Base-by-base conservation (phyloP, 2,113 vertebrate species). In the Mesoclemmys tuberculata region DNA sequence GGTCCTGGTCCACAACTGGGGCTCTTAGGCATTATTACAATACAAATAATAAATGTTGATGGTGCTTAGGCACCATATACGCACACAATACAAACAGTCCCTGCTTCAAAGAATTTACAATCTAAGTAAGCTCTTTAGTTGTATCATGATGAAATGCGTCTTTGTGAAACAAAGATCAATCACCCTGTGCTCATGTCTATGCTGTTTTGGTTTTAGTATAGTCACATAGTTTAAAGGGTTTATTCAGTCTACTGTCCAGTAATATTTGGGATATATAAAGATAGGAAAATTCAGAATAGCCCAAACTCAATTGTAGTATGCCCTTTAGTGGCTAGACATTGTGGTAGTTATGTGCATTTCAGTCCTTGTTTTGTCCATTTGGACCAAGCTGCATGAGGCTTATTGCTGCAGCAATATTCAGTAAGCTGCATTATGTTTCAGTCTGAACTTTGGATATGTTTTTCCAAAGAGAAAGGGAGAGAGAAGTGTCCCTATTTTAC, bases 211-310 rank as follows among this genome's bases (percentile, higher is more conserved):
- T 91, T 84, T 91, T 84, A 10, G 19, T 88, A 14, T 88, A 77
- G 55, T 58, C 6, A 71, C 46, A 35, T 68, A 51, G 35, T 56
- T 84, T 18, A 48, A 61, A 75, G 27, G 48, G 5, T 22, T 82
- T 86, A 48, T 55, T 94, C 13, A 85, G n/a, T 78, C 6, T 2
- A 61, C 31, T 61, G 29, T 61, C 29, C 6, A 31, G 58, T 90
- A 79, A 2, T 24, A 41, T 1, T 0, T 92, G 41, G 84, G 56
- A 10, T 22, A 54, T 19, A 1, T 27, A 41, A 82, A 91, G 29
- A 44, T 38, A 48, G 49, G 41, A 77, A 52, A 4, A 48, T 95
- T 92, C 93, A 19, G 13, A 71, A 12, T 79, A 58, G 79, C 89
- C 0, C 29, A 48, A 51, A 35, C 48, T 80, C 56, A 35, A 0